Base-by-base conservation (phyloP, 2,797 vertebrate species). In the Esox masquinongy region DNA sequence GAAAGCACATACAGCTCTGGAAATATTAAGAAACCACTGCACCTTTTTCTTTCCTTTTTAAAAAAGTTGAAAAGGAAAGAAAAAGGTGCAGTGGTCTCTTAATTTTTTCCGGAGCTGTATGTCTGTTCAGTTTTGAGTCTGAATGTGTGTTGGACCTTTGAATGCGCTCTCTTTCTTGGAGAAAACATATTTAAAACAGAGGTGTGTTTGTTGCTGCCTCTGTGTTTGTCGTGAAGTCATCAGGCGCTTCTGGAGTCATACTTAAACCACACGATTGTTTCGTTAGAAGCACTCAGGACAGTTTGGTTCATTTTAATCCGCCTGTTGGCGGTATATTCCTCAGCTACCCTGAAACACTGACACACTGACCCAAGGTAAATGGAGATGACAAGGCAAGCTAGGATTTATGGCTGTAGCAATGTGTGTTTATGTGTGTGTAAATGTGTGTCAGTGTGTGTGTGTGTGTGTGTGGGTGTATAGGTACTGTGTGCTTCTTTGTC, bases 401-500 rank as follows among this genome's bases (percentile, higher is more conserved):
- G 11, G 56, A 17, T 1, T 61, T 24, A n/a, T 11, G n/a, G 53
- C 53, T 4, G 0, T 39, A 43, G 24, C 49, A 66, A 47, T 63
- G 11, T 19, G 34, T 14, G 73, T 69, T 47, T 68, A 74, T 72
- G 31, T 67, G 53, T 72, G 43, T 68, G 71, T 77, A 26, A n/a
- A n/a, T 74, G 71, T 61, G 71, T 59, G 26, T 59, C 50, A 59
- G 53, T 73, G 56, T 64, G 56, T 73, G 53, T 73, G 72, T 73
- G 53, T 63, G 53, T 63, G 72, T 73, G 71, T 61, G 71, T 59
- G 16, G 5, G 24, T 68, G 68, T 26, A 59, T 9, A 29, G 63
- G 2, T 15, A 34, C 63, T 15, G 78, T 78, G 76, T 83, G 82
- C 74, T 73, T 75, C 72, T 81, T 74, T 83, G 87, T 90, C 89